Base-by-base conservation (phyloP, 2,888 invertebrate genomes). In the Leucophora obtusa region DNA sequence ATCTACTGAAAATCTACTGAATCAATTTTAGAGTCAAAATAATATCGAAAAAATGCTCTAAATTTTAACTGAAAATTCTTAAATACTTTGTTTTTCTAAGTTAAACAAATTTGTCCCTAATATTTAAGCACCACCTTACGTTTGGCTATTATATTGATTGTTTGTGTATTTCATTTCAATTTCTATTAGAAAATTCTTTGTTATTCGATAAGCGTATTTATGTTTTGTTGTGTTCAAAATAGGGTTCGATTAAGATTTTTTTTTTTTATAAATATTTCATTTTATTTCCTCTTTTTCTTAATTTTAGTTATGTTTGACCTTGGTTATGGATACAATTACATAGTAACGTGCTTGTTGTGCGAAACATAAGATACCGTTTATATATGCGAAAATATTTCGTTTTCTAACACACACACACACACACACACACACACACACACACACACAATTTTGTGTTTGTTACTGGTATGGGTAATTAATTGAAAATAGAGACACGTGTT, bases 401-500 rank as follows among this genome's bases (percentile, higher is more conserved):
- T 50, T 10, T 56, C 11, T 3, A 53, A 24, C 9, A 69, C 47
- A 28, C 11, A 38, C 15, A 35, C 58, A 35, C 28, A 11, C 59
- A 54, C 38, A 17, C n/a, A n/a, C n/a, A n/a, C n/a, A n/a, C n/a
- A 24, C 9, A 69, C 47, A 28, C 11, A 38, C 15, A 35, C 58
- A 35, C 28, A 11, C 59, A 54, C 38, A 17, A 33, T 59, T 33
- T 50, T 60, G 17, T 38, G 33, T 56, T 6, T 24, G 38, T 53
- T n/a, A 21, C 24, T 28, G 65, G 73, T 14, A 66, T 60, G 54
- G 58, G 66, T 71, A 81, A 81, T 81, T 81, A 81, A 81, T 81
- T 81, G 58, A 70, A 65, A 69, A 11, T 50, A 7, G n/a, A 69
- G 77, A 53, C 81, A 81, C 81, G 81, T 77, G 81, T 68, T 81